Evolutionary conservation across 2,888 invertebrate genomes (phyloP).

Genomic region (Cremastinae sp.): DNA sequence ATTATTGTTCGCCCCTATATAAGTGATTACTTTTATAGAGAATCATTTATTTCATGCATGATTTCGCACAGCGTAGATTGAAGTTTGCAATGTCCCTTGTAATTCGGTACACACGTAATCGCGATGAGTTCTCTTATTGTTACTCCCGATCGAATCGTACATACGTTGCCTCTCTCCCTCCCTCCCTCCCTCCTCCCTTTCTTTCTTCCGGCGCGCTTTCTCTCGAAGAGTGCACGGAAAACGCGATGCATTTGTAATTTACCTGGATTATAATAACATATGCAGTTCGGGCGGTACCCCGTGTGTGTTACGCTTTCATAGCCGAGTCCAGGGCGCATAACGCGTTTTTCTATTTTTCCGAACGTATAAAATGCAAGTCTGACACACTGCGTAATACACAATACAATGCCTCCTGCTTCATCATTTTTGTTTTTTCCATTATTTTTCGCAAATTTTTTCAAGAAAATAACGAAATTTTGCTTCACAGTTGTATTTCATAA

Average conservation of each 20-base stretch:
- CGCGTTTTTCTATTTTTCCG: too few species aligned
- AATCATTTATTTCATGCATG: slow-evolving; percentile 13
- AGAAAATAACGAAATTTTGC: too few species aligned
- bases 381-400: too few species aligned
- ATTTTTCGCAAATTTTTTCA: too few species aligned
- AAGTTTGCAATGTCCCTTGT: slow-evolving; percentile 34
- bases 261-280: slow-evolving; percentile 10
- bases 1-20: slow-evolving; percentile 20
- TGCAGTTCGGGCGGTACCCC: not conserved
- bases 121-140: slow-evolving; percentile 18
- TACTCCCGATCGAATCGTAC: slow-evolving; percentile 26
- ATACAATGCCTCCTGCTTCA: too few species aligned
- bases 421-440: too few species aligned
- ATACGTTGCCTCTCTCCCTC: slow-evolving; percentile 3
- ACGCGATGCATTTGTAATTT: not conserved
- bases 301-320: slow-evolving; percentile 40
- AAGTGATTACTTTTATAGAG: slow-evolving; percentile 9
- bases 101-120: slow-evolving; percentile 29
- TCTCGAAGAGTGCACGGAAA: not conserved
- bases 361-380: too few species aligned
- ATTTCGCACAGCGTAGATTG: not conserved
- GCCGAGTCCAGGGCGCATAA: too few species aligned
- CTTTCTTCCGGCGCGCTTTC: not conserved
- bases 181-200: slow-evolving; percentile 1
- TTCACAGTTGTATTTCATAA: too few species aligned